phyloP scores from a whole-genome alignment of 2,797 vertebrate species.

The Xenops minutus region DNA sequence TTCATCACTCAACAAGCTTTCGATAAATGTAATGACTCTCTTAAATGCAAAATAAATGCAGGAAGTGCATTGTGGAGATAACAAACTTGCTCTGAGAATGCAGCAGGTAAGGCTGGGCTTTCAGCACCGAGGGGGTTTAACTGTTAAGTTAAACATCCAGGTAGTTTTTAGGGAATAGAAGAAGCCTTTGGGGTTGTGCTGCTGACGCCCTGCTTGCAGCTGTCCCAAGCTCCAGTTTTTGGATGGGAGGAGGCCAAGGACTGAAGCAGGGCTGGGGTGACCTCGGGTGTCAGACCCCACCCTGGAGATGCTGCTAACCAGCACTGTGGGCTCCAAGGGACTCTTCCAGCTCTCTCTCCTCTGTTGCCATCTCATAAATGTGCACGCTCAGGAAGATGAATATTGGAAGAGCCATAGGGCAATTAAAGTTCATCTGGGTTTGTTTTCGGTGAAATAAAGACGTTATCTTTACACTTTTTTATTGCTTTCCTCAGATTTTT shows the following conservation, averaged over 20 bases:
- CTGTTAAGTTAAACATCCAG: neutral
- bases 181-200: neutral
- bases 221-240: neutral
- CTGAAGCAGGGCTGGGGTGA: neutral
- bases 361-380: neutral
- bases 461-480: constrained; percentile 7
- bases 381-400: neutral
- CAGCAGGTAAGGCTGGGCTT: neutral
- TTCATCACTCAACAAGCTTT: neutral
- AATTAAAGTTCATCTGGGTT: neutral
- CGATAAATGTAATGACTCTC: neutral
- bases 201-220: neutral
- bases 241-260: neutral
- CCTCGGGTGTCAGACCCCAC: fast-evolving
- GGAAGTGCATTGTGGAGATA: neutral
- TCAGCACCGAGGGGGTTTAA: neutral
- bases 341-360: neutral
- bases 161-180: neutral
- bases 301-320: neutral
- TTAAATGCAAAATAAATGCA: neutral
- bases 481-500: constrained; percentile 45
- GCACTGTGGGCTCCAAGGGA: neutral
- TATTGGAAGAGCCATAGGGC: neutral
- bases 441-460: constrained; percentile 35
- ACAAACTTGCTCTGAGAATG: neutral